Percentiles rank a stretch among this genome's conserved stretches.
Evolutionary conservation across 2,888 invertebrate genomes (phyloP).

Genomic region (Pollenia amentaria): DNA sequence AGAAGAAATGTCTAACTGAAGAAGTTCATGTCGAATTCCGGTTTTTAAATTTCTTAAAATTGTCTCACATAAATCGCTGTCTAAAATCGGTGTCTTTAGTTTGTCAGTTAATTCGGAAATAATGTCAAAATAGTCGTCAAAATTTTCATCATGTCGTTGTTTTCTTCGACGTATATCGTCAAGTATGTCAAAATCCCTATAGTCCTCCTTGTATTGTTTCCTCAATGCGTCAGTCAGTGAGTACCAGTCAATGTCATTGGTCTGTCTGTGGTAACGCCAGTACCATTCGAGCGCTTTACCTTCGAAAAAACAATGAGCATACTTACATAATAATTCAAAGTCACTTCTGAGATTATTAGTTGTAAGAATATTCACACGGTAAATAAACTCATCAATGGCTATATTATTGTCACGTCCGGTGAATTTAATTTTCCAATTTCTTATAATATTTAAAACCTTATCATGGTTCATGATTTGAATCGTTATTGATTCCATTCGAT

Average conservation of each 20-base stretch:
- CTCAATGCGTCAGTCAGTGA: background rate
- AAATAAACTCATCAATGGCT: slow-evolving; percentile 25
- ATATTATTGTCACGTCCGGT: background rate
- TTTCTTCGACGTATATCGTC: too few relatives aligned
- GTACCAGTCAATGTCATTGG: slow-evolving; percentile 1
- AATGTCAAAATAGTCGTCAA: too few relatives aligned
- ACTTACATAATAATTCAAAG: slow-evolving; percentile 17
- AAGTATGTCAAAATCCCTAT: too few relatives aligned
- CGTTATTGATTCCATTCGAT: background rate
- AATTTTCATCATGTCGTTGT: too few relatives aligned
- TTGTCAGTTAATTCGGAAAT: too few relatives aligned
- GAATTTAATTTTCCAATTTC: slow-evolving; percentile 30
- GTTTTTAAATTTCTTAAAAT: too few relatives aligned
- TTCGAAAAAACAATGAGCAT: slow-evolving; percentile 27
- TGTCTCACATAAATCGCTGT: too few relatives aligned
- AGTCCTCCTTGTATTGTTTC: too few relatives aligned
- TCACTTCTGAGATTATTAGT: background rate
- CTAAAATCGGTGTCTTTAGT: too few relatives aligned
- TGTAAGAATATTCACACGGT: slow-evolving; percentile 5
- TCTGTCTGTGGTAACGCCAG: slow-evolving; percentile 5
- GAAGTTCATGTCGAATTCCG: too few relatives aligned
- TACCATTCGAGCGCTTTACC: slow-evolving; percentile 25
- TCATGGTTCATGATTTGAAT: background rate
- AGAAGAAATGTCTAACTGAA: too few relatives aligned
- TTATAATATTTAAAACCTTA: slow-evolving; percentile 16